Percentiles rank a stretch among this genome's conserved stretches.
Evolutionary conservation across 2,888 invertebrate species (phyloP).

Genomic region (Lithophane leautieri): DNA sequence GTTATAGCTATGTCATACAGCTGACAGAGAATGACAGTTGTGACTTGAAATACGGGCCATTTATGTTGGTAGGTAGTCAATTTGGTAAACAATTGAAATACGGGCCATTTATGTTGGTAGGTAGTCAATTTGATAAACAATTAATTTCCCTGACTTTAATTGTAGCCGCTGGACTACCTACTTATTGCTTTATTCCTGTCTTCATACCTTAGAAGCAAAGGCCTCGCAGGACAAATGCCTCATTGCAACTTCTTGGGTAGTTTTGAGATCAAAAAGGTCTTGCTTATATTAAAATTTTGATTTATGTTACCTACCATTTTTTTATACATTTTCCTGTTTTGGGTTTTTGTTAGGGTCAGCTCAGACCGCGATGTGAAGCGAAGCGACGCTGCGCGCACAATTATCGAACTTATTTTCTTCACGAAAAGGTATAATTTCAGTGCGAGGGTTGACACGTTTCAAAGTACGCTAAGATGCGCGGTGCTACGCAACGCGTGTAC

Average conservation of each 20-base stretch:
- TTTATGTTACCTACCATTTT: not conserved
- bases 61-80: not conserved
- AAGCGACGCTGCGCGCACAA: too few relatives aligned
- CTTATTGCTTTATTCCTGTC: constrained; percentile 2
- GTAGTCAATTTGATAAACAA: not conserved
- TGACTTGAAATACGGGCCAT: not conserved
- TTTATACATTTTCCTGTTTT: not conserved
- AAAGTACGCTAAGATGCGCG: too few relatives aligned
- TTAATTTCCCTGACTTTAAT: not conserved
- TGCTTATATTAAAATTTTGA: not conserved
- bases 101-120: not conserved
- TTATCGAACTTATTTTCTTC: too few relatives aligned
- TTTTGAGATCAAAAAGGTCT: not conserved
- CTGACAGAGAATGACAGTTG: not conserved
- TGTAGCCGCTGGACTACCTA: not conserved
- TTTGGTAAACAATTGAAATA: not conserved
- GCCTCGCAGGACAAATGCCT: not conserved
- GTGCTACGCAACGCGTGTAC: too few relatives aligned
- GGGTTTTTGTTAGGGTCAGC: not conserved
- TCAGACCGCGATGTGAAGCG: too few relatives aligned
- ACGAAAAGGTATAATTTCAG: too few relatives aligned
- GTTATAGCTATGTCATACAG: not conserved
- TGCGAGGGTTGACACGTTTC: too few relatives aligned
- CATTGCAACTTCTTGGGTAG: not conserved
- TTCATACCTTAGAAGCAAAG: not conserved